Evolutionary conservation across 2,797 vertebrate genomes (phyloP).

Genomic region (Tympanoctomys barrerae): DNA sequence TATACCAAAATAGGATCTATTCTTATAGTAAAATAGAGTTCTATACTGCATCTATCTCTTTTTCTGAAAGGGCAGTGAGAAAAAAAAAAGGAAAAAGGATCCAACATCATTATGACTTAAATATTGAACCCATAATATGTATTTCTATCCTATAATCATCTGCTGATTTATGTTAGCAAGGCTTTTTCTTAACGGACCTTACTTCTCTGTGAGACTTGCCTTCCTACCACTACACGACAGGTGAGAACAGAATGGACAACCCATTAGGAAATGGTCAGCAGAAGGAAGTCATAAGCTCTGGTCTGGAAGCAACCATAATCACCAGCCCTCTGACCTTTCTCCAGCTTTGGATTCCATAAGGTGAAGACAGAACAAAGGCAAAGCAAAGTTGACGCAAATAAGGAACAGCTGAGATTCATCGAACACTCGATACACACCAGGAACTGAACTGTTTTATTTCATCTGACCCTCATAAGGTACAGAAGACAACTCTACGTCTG

Average conservation of each 20-base stretch:
- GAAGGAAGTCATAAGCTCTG: background rate
- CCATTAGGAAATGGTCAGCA: background rate
- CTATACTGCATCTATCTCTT: background rate
- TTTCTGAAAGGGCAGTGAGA: background rate
- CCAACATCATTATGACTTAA: background rate
- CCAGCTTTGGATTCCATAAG: background rate
- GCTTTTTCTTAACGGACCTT: background rate
- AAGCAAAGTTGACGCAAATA: background rate
- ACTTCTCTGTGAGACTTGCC: background rate
- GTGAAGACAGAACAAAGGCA: background rate
- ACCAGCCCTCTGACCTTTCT: background rate
- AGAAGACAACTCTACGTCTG: background rate
- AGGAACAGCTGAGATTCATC: background rate
- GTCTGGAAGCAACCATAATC: background rate
- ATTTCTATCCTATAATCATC: background rate
- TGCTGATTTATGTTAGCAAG: background rate
- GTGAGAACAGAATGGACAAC: background rate
- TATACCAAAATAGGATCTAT: background rate
- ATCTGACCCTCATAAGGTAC: background rate
- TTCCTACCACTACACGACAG: background rate
- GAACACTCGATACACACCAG: background rate
- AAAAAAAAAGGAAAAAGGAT: background rate
- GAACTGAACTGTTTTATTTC: background rate
- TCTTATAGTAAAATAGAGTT: background rate
- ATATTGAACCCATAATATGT: background rate